These are phyloP conservation scores for Pyrgus malvae DNA, from an alignment of 2,888 invertebrate species.

Conservation along the genomic window DNA sequence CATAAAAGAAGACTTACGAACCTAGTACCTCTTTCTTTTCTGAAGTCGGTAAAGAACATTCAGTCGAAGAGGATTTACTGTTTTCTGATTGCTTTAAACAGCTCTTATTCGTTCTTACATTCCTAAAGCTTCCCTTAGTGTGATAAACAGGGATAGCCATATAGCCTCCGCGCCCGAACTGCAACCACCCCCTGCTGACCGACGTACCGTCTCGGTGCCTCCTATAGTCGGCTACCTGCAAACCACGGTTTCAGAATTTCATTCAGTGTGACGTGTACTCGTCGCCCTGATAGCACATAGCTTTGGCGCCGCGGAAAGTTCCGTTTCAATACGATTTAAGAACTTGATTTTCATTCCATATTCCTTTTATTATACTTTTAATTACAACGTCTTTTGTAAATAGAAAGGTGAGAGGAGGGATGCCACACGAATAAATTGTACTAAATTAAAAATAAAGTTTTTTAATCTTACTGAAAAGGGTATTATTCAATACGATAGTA, in stretches of 20 bases:
- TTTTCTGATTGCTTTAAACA: constrained; percentile 7
- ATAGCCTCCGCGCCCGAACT: constrained; percentile 1
- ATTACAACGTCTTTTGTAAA: no score
- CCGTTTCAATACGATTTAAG: no score
- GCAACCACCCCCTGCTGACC: constrained; percentile 2
- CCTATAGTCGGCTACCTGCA: constrained; percentile 1
- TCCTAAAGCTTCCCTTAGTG: neutral
- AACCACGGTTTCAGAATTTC: constrained; percentile 10
- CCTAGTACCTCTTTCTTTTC: no score
- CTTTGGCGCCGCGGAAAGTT: neutral
- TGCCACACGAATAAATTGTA: no score
- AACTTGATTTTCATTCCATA: no score
- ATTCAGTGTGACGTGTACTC: constrained; percentile 22
- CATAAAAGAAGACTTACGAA: no score
- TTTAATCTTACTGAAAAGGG: no score
- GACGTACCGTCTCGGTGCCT: neutral
- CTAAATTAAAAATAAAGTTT: no score
- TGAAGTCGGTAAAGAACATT: no score
- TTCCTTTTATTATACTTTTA: no score
- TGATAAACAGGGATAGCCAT: constrained; percentile 19
- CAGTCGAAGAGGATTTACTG: neutral
- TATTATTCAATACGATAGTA: no score
- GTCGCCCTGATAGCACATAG: constrained; percentile 11
- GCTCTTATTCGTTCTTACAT: neutral
- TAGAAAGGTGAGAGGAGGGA: no score